Conservation (phyloP, 2,888 invertebrate species). For the Phragmatobia fuliginosa region DNA sequence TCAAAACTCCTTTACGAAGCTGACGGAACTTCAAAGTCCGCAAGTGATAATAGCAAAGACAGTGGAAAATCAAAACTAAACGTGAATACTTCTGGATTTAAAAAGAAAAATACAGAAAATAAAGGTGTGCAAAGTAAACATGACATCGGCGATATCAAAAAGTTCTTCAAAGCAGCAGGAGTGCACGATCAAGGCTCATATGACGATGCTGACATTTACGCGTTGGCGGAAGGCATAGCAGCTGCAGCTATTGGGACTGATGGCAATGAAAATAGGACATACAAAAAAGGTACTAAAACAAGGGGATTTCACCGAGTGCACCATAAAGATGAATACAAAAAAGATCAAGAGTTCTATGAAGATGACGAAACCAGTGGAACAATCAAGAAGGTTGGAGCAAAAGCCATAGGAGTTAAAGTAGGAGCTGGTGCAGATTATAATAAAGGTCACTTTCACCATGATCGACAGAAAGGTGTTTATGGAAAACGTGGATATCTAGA, state of each 20-base stretch:
- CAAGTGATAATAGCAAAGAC: slow-evolving; percentile 27
- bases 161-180: slow-evolving; percentile 65
- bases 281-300: slow-evolving; percentile 85
- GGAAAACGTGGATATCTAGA: slow-evolving; percentile 82
- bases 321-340: slow-evolving; percentile 88
- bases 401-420: slow-evolving; percentile 76
- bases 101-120: slow-evolving; percentile 64
- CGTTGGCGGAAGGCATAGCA: slow-evolving; percentile 71
- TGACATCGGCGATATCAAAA: slow-evolving; percentile 68
- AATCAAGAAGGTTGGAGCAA: slow-evolving; percentile 81
- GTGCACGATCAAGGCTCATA: slow-evolving; percentile 65
- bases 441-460: slow-evolving; percentile 73
- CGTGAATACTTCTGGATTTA: slow-evolving; percentile 61
- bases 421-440: slow-evolving; percentile 77
- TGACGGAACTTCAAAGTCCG: slow-evolving; percentile 38
- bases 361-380: slow-evolving; percentile 84
- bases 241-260: slow-evolving; percentile 73
- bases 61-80: slow-evolving; percentile 55
- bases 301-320: slow-evolving; percentile 86
- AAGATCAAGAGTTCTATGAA: slow-evolving; percentile 87
- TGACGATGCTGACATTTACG: slow-evolving; percentile 76
- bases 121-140: slow-evolving; percentile 67
- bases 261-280: slow-evolving; percentile 80
- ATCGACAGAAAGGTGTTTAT: slow-evolving; percentile 76
- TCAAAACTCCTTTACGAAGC: slow-evolving; percentile 63